Evolutionary conservation across 2,797 vertebrate species (phyloP).

Genomic region (Anas capensis): DNA sequence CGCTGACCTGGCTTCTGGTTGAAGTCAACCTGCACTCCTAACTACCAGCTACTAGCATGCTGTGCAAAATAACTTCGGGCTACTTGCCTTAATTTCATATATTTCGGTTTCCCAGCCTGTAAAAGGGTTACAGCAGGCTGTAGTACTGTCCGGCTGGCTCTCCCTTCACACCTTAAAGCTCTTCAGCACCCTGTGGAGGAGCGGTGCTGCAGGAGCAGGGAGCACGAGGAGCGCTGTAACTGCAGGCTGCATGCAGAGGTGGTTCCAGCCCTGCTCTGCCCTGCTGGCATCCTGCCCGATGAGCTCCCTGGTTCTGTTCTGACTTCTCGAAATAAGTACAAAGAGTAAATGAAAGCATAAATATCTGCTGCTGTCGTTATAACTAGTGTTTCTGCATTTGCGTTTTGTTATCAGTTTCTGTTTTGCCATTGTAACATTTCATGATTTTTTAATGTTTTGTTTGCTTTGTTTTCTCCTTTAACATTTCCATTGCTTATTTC

Average conservation of each 20-base stretch:
- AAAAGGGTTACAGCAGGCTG: not conserved
- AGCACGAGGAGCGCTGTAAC: rapidly evolving
- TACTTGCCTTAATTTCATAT: not conserved
- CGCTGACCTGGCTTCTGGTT: not conserved
- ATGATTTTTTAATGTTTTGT: constrained; percentile 81
- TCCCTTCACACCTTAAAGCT: not conserved
- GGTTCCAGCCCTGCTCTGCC: not conserved
- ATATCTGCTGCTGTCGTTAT: constrained; percentile 75
- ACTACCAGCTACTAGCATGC: rapidly evolving
- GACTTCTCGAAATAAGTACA: not conserved
- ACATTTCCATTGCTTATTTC: constrained; percentile 82
- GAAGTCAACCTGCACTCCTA: not conserved
- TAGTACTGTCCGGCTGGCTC: not conserved
- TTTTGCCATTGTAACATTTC: constrained; percentile 84
- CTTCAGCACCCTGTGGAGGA: not conserved
- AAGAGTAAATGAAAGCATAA: constrained; percentile 19
- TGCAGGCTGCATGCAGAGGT: not conserved
- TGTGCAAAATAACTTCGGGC: not conserved
- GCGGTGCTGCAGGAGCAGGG: not conserved
- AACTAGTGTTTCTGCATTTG: constrained; percentile 78
- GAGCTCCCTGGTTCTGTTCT: not conserved
- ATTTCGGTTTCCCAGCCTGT: not conserved
- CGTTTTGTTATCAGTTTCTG: constrained; percentile 78
- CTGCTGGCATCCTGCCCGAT: not conserved
- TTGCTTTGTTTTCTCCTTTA: constrained; percentile 79